A percentile compares a stretch with the other conserved stretches of the same genome.
Evolutionary conservation across 2,113 vertebrate genomes (phyloP).

Genomic region (Prunella fulvescens): DNA sequence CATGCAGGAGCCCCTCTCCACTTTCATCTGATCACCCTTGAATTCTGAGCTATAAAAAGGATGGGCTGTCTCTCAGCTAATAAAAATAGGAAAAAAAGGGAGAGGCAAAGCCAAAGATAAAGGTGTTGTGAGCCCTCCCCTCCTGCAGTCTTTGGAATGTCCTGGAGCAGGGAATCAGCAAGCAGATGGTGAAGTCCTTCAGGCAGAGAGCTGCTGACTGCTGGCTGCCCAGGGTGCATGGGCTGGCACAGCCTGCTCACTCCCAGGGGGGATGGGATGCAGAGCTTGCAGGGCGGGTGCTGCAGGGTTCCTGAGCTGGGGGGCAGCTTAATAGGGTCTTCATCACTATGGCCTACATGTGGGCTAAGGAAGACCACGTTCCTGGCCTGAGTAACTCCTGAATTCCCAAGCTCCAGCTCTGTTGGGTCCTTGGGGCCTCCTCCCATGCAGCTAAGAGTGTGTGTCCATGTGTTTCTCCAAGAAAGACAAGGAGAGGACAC

Average conservation of each 20-base stretch:
- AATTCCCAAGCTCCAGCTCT: not conserved
- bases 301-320: not conserved
- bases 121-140: not conserved
- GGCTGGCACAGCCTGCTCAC: accelerated
- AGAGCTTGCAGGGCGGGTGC: accelerated
- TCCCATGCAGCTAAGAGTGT: not conserved
- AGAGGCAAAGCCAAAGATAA: conserved; percentile 5
- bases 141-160: not conserved
- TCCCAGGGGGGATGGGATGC: accelerated
- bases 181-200: not conserved
- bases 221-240: not conserved
- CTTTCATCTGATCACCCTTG: conserved; percentile 1
- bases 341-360: accelerated
- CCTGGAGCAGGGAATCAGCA: not conserved
- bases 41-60: conserved; percentile 16
- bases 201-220: not conserved
- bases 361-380: not conserved
- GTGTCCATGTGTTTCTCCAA: not conserved
- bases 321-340: not conserved
- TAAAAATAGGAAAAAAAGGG: not conserved
- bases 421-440: not conserved
- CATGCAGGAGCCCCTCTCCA: not conserved
- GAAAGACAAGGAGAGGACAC: accelerated
- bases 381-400: not conserved
- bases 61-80: conserved; percentile 5